Base-by-base conservation (phyloP, 2,888 invertebrate genomes). In the Eilema sororculum region DNA sequence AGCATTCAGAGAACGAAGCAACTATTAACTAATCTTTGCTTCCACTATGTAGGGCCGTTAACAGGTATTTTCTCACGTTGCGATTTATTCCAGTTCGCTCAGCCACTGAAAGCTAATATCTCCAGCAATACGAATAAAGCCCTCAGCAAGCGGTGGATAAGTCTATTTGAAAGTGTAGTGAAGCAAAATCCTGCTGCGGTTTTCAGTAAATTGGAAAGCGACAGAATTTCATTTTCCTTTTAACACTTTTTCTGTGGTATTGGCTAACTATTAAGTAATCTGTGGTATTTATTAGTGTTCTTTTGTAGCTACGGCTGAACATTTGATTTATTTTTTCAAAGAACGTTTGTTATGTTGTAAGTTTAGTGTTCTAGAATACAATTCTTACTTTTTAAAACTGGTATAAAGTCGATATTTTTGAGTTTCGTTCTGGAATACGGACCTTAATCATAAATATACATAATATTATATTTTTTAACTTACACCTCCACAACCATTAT, bases 61-160 rank as follows among this genome's bases (percentile, higher is more conserved):
- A n/a, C 52, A 52, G 52, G 20, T 52, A 52, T 52, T 20, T 16
- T 20, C 6, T 16, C 20, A 46, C 6, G 46, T 46, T 46, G 46
- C 20, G 8, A 52, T 52, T 52, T 52, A 52, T 52, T 52, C 52
- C n/a, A 52, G n/a, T n/a, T n/a, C 9, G 8, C 52, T 52, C 52
- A 52, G n/a, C n/a, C n/a, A 8, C 52, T 52, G n/a, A 52, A 52
- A 52, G n/a, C 52, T 52, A 52, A 52, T 52, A 52, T 52, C n/a
- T 52, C 52, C 52, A n/a, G n/a, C 52, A n/a, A 52, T 52, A 52
- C 52, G n/a, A 52, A n/a, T 52, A n/a, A 52, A 52, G 52, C 52
- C n/a, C 3, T 20, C 9, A 1, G 52, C 52, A n/a, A 52, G 52
- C 52, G 52, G 52, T 20, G n/a, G 20, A 9, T 52, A 52, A n/a